A percentile compares a stretch with the other conserved stretches of the same genome.
phyloP scores from a whole-genome alignment of 2,888 invertebrate genomes.

The Bedellia somnulentella region DNA sequence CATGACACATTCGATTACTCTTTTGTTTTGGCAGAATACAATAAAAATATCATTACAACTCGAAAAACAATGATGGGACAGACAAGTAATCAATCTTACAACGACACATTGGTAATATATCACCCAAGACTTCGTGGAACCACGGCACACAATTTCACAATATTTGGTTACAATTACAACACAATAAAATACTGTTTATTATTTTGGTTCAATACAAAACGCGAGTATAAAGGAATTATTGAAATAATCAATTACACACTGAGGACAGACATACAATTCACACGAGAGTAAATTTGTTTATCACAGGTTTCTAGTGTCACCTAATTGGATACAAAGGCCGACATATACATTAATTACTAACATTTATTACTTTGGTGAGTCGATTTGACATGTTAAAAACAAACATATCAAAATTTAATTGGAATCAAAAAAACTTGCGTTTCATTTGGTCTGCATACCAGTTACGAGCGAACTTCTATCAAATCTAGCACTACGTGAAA shows the following conservation, averaged over 20 bases:
- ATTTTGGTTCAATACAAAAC: slow-evolving; percentile 27
- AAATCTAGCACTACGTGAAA: too few relatives aligned
- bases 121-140: slow-evolving; percentile 2
- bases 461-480: too few relatives aligned
- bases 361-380: slow-evolving; percentile 12
- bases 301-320: slow-evolving; percentile 55
- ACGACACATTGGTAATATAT: slow-evolving; percentile 26
- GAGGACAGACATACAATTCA: slow-evolving; percentile 41
- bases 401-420: too few relatives aligned
- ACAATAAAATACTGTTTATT: slow-evolving; percentile 48
- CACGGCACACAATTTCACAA: slow-evolving; percentile 14
- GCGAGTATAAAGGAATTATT: neutral
- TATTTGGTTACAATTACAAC: slow-evolving; percentile 34
- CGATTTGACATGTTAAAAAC: too few relatives aligned
- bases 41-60: slow-evolving; percentile 48
- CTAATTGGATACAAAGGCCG: slow-evolving; percentile 28
- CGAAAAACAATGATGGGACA: neutral
- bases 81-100: neutral
- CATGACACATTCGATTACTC: slow-evolving; percentile 58
- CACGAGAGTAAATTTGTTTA: slow-evolving; percentile 33
- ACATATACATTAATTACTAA: slow-evolving; percentile 15
- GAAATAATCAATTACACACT: slow-evolving; percentile 30
- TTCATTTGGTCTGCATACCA: too few relatives aligned
- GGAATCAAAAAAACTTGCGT: too few relatives aligned
- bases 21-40: slow-evolving; percentile 60